Evolutionary conservation across 2,797 vertebrate genomes (phyloP).

Genomic region (Avahi laniger): DNA sequence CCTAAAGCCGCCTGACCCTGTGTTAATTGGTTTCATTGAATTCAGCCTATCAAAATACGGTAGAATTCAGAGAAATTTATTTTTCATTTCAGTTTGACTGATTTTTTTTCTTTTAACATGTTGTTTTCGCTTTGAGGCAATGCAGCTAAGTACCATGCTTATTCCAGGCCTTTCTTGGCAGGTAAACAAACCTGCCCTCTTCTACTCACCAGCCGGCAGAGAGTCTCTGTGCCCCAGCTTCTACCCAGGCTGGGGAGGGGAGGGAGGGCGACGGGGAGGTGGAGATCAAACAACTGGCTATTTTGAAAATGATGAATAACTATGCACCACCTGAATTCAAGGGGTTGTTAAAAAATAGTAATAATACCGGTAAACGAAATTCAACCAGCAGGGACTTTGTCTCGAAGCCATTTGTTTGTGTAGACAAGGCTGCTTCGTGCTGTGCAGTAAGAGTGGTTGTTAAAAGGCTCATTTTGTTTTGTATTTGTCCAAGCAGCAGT

Average conservation of each 20-base stretch:
- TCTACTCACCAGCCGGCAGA: neutral
- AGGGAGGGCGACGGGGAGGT: rapidly evolving
- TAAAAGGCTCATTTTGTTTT: neutral
- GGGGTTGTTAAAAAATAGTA: neutral
- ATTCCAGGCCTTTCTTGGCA: neutral
- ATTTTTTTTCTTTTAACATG: conserved; percentile 25
- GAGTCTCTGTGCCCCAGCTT: neutral
- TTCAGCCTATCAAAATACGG: conserved; percentile 27
- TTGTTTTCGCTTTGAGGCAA: conserved; percentile 1
- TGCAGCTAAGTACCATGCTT: neutral
- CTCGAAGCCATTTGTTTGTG: neutral
- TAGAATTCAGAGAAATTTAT: conserved; percentile 38
- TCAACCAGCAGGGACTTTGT: neutral
- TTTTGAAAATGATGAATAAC: conserved; percentile 29
- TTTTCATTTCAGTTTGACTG: conserved; percentile 13
- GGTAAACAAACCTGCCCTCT: neutral
- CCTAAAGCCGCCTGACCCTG: neutral
- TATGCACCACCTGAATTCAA: neutral
- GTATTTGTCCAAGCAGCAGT: neutral
- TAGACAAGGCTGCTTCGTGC: neutral
- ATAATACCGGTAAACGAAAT: conserved; percentile 4
- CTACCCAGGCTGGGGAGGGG: neutral
- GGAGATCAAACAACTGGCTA: neutral
- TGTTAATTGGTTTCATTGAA: conserved; percentile 54
- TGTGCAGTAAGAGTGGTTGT: neutral